phyloP scores from a whole-genome alignment of 2,113 vertebrate species.

The Mystacornis crossleyi region DNA sequence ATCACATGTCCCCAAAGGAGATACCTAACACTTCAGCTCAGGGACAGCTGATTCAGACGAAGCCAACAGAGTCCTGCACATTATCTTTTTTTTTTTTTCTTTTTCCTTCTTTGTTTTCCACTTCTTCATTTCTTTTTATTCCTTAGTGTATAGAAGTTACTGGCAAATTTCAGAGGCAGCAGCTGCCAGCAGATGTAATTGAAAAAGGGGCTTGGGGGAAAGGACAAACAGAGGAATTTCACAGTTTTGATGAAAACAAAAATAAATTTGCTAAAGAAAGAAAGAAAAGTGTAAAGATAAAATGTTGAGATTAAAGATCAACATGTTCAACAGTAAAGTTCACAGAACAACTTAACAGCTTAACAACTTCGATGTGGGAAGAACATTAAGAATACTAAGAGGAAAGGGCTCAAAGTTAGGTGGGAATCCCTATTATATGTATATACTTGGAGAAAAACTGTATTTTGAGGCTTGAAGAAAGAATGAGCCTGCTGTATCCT shows the following conservation, averaged over 20 bases:
- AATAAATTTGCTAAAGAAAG: not conserved
- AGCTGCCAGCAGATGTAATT: not conserved
- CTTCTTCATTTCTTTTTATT: not conserved
- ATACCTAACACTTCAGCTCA: not conserved
- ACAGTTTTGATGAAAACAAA: not conserved
- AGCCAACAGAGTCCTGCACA: not conserved
- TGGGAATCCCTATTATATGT: not conserved
- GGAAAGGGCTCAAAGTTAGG: not conserved
- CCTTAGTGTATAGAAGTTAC: not conserved
- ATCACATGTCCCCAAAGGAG: not conserved
- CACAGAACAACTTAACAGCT: not conserved
- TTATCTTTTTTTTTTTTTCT: not conserved
- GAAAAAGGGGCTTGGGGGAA: not conserved
- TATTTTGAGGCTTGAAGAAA: not conserved
- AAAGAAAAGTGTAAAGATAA: not conserved
- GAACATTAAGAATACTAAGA: not conserved
- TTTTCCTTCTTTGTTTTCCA: not conserved
- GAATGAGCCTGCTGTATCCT: not conserved
- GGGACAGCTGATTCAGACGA: not conserved
- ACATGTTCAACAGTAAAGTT: not conserved
- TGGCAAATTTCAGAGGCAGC: not conserved
- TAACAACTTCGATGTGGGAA: not conserved
- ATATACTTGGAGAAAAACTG: not conserved
- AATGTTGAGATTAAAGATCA: not conserved
- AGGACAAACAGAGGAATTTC: not conserved